phyloP scores from a whole-genome alignment of 2,113 vertebrate genomes.

The Chloropsis hardwickii region DNA sequence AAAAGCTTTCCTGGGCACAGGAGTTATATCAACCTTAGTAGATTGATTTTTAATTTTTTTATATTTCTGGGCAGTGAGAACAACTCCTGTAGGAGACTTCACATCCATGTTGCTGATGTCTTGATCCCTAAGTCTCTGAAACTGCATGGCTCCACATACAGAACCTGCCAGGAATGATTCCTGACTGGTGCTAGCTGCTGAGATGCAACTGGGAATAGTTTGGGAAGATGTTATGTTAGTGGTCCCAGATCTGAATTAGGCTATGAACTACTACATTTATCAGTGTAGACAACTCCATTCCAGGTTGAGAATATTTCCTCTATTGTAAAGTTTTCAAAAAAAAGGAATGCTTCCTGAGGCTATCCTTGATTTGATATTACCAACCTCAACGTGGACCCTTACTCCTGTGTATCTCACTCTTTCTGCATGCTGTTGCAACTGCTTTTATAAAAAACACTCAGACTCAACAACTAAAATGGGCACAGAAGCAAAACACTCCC shows the following conservation, averaged over 20 bases:
- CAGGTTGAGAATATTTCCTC: neutral
- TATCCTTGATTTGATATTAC: neutral
- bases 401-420: neutral
- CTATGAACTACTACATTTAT: neutral
- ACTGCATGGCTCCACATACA: accelerated
- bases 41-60: neutral
- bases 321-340: neutral
- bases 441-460: neutral
- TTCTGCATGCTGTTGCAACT: neutral
- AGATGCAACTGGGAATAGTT: neutral
- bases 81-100: neutral
- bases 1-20: neutral
- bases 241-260: neutral
- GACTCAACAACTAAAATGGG: neutral
- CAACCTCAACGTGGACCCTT: neutral
- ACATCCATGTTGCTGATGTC: neutral
- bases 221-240: neutral
- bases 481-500: neutral
- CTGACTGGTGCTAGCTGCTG: neutral
- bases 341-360: neutral
- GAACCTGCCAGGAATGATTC: neutral
- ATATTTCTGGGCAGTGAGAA: neutral
- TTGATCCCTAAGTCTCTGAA: neutral
- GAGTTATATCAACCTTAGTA: neutral
- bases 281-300: neutral